Evolutionary conservation across 2,113 vertebrate species (phyloP).

Genomic region (Pimephales promelas): DNA sequence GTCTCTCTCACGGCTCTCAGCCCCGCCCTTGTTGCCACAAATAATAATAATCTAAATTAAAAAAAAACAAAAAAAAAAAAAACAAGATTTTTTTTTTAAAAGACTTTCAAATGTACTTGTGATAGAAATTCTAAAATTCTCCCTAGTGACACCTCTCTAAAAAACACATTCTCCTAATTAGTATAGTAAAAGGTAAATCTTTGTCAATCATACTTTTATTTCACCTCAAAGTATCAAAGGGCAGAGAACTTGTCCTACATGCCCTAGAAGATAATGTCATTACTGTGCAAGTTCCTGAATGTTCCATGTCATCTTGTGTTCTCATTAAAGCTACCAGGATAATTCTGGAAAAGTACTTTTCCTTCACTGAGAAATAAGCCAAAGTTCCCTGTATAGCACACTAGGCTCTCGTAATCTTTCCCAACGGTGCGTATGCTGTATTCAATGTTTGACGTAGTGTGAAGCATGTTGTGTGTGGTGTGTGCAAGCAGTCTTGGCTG

Average conservation of each 20-base stretch:
- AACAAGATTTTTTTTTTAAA: too few relatives aligned
- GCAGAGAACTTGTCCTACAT: not conserved
- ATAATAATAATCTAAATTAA: too few relatives aligned
- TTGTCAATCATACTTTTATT: not conserved
- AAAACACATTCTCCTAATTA: too few relatives aligned
- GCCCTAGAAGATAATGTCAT: not conserved
- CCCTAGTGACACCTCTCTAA: too few relatives aligned
- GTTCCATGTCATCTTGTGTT: not conserved
- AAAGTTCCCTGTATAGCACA: not conserved
- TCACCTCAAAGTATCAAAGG: not conserved
- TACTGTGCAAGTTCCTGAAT: not conserved
- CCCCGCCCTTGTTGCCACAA: too few relatives aligned
- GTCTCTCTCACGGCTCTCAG: too few relatives aligned
- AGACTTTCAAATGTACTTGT: too few relatives aligned
- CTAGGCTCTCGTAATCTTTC: not conserved
- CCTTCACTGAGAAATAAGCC: not conserved
- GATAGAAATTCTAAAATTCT: too few relatives aligned
- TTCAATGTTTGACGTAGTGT: not conserved
- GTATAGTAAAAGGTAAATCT: not conserved
- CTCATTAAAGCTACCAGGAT: slow-evolving; percentile 1
- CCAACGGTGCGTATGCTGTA: not conserved
- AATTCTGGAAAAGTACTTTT: slow-evolving; percentile 5
- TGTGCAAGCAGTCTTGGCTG: slow-evolving; percentile 9
- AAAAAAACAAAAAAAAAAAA: too few relatives aligned
- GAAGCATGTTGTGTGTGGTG: slow-evolving; percentile 19